Conservation (phyloP, 2,888 invertebrate species). For the Petrolisthes cinctipes region DNA sequence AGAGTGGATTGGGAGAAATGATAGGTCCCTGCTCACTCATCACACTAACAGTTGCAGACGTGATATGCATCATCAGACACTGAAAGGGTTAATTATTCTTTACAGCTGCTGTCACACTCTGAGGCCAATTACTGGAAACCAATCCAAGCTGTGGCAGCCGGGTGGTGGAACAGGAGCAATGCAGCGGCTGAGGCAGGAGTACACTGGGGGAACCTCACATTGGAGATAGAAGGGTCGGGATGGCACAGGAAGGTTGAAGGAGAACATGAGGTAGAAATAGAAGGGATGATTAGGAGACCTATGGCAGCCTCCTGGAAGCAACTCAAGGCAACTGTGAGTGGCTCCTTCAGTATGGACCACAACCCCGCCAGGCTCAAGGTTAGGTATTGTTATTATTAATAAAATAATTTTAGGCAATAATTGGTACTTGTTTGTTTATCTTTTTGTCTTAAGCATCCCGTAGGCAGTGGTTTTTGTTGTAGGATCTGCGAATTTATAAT, state of each 20-base stretch:
- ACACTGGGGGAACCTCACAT: conserved; percentile 20
- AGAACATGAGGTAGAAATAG: conserved; percentile 33
- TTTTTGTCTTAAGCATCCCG: too few species aligned
- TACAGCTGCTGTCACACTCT: conserved; percentile 36
- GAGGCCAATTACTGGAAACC: conserved; percentile 44
- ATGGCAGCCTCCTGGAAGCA: conserved; percentile 36
- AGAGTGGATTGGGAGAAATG: too few species aligned
- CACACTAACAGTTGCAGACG: too few species aligned
- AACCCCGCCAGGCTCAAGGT: conserved; percentile 45
- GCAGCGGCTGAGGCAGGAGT: neutral
- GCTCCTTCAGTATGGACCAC: conserved; percentile 33
- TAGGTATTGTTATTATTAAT: neutral
- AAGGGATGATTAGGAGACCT: conserved; percentile 31
- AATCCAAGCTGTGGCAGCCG: neutral
- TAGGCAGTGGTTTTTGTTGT: too few species aligned
- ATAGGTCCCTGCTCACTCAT: too few species aligned
- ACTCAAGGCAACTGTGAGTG: conserved; percentile 26
- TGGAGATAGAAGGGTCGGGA: conserved; percentile 33
- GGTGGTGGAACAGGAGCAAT: conserved; percentile 35
- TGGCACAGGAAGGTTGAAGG: conserved; percentile 17
- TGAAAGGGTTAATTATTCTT: neutral
- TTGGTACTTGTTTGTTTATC: too few species aligned
- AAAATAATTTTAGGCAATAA: too few species aligned
- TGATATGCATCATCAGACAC: too few species aligned
- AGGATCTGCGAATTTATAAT: too few species aligned